Conservation (phyloP, 2,113 vertebrate species). For the Tenrec ecaudatus region DNA sequence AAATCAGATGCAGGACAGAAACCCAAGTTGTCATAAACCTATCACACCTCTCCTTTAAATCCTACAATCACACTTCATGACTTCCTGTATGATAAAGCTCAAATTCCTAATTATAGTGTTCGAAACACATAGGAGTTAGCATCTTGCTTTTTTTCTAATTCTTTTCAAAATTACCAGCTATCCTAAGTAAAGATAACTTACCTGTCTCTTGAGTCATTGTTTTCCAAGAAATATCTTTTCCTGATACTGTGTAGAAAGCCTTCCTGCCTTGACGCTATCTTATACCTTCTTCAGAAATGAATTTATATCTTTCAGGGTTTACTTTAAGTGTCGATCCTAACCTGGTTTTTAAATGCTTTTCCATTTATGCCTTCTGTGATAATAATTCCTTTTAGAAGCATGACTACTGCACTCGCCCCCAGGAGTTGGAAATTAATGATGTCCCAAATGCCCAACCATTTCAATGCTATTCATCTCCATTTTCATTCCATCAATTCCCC, state of each 20-base stretch:
- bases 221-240: background rate
- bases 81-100: background rate
- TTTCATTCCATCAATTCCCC: no score
- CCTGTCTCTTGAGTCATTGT: background rate
- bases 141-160: background rate
- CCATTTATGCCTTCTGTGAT: background rate
- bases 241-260: background rate
- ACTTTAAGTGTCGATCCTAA: accelerated
- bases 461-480: no score
- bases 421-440: no score
- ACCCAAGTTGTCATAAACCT: no score
- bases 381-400: no score
- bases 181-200: background rate
- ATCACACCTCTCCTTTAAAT: background rate
- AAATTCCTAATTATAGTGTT: background rate
- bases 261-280: background rate
- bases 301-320: background rate
- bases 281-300: background rate
- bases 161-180: no score
- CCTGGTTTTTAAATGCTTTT: background rate
- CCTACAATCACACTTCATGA: background rate
- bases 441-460: no score
- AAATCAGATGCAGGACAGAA: no score
- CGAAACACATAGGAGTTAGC: background rate
- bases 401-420: no score